Evolutionary conservation across 35 echinoderm and acorn worm genomes (phyloP).

Genomic region (Antedon bifida): DNA sequence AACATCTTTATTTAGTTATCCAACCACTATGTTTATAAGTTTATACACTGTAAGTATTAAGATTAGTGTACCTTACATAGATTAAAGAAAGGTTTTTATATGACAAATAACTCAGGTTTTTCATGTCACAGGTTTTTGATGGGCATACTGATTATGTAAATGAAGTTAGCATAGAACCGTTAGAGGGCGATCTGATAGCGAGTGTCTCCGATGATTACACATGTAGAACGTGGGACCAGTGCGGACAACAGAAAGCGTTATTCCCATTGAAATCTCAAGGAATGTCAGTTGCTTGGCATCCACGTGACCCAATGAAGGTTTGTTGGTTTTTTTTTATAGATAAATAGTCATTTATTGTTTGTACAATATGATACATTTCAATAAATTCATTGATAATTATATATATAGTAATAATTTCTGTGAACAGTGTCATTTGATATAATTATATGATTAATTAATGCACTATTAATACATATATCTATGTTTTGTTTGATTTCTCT

Average conservation of each 20-base stretch:
- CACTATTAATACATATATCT: no score
- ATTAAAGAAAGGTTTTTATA: no score
- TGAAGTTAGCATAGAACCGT: conserved; percentile 47
- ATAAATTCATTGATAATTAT: background rate
- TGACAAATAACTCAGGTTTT: background rate
- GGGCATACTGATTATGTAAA: conserved; percentile 62
- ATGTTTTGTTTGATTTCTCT: no score
- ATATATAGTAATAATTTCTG: background rate
- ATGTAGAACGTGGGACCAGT: conserved; percentile 49
- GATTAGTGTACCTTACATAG: no score
- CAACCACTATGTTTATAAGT: no score
- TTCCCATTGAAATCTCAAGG: conserved; percentile 63
- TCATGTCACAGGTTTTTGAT: conserved; percentile 40
- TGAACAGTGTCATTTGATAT: no score
- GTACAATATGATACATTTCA: background rate
- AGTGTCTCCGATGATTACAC: conserved; percentile 63
- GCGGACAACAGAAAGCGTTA: conserved; percentile 33
- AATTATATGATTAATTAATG: no score
- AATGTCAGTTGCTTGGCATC: conserved; percentile 76
- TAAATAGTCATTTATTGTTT: background rate
- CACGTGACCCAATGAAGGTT: conserved; percentile 80
- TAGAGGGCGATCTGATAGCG: conserved; percentile 40
- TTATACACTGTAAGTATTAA: no score
- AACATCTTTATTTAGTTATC: no score
- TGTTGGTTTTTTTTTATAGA: background rate